phyloP scores from a whole-genome alignment of 2,113 vertebrate species.

The Chlorodrepanis virens region DNA sequence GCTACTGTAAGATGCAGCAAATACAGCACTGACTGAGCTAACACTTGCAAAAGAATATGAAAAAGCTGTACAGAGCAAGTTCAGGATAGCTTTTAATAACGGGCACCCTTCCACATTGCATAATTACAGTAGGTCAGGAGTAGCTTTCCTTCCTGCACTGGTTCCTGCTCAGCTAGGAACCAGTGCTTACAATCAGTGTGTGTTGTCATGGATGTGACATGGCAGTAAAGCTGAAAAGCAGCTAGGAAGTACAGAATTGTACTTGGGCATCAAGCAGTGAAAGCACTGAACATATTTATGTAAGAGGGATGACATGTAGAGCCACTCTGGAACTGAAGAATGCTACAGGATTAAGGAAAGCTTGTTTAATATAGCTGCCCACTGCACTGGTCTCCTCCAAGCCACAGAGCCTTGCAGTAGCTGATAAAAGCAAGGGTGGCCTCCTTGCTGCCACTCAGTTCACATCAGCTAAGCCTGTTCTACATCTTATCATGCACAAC shows the following conservation, averaged over 20 bases:
- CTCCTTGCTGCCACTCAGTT: background rate
- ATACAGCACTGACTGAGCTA: background rate
- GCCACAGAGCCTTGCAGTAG: background rate
- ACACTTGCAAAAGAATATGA: background rate
- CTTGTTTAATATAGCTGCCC: background rate
- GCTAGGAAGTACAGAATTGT: background rate
- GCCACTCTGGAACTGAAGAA: background rate
- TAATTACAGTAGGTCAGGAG: background rate
- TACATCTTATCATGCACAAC: background rate
- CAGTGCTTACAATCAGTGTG: background rate
- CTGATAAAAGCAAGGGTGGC: background rate
- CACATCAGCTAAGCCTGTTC: background rate
- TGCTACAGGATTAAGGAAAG: background rate
- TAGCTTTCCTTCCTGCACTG: background rate
- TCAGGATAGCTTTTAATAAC: background rate
- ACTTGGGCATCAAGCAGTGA: background rate
- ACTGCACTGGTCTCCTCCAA: background rate
- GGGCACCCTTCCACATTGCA: background rate
- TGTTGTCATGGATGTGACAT: background rate
- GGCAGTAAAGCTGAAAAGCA: background rate
- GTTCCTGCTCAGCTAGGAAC: background rate
- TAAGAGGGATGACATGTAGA: accelerated
- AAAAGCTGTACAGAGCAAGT: background rate
- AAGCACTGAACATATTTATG: background rate
- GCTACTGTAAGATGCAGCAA: background rate